A percentile compares a stretch with the other conserved stretches of the same genome.
Conservation (phyloP, 2,888 invertebrate species). For the Sympetrum striolatum region DNA sequence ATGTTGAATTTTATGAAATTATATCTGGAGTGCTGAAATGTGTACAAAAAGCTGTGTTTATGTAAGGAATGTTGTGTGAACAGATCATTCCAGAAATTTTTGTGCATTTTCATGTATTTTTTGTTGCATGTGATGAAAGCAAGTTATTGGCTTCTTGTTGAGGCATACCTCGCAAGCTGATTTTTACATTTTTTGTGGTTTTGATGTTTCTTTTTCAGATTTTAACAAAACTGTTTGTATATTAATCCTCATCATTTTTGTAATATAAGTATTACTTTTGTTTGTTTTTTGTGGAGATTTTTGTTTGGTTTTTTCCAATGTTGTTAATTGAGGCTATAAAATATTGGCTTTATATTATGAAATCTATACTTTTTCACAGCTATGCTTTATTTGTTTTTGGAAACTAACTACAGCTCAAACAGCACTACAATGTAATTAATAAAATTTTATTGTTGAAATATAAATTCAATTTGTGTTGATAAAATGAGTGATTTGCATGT, state of each 20-base stretch:
- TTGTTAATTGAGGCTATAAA: neutral
- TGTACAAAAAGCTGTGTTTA: neutral
- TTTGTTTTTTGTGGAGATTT: neutral
- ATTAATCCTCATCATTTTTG: neutral
- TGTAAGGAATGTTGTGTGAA: neutral
- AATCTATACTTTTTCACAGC: neutral
- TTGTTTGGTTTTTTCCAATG: neutral
- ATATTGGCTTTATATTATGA: neutral
- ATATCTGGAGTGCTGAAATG: neutral
- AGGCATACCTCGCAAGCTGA: neutral
- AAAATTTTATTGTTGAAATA: neutral
- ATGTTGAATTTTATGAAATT: neutral
- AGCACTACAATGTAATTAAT: neutral
- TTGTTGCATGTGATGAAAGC: constrained; percentile 47
- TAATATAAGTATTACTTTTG: neutral
- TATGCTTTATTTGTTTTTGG: neutral
- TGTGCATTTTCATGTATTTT: constrained; percentile 45
- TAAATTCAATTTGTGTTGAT: neutral
- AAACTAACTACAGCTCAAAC: neutral
- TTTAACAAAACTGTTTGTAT: neutral
- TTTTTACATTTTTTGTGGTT: neutral
- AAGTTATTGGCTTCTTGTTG: neutral
- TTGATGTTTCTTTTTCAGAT: neutral
- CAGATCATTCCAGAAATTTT: neutral
- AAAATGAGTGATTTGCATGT: neutral